Evolutionary conservation across 2,888 invertebrate species (phyloP), one percentile per base, ranked within the genome.

Genomic region (Lithophane ornitopus): DNA sequence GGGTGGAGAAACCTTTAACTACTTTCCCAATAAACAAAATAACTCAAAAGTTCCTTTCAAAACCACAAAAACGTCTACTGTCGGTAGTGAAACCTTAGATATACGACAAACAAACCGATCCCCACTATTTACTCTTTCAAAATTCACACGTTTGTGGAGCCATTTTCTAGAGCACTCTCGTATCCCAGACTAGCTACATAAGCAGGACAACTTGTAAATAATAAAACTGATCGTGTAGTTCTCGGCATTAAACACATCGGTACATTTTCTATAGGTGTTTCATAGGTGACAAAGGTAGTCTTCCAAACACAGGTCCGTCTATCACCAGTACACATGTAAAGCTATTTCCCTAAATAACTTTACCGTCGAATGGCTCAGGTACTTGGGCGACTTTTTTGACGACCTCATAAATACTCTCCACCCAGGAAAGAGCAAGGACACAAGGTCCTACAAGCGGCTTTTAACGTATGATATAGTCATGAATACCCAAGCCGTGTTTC

Each of bases 201-300:
- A 69, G 19, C 41, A 65, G 34, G 3, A 49, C 9, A 58, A 82
- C 19, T 1, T 16, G 34, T 76, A 81, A 76, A 81, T 70, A 80
- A 69, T 82, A 26, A 49, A 76, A 34, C 9, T 61, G 7, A 58
- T 19, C 9, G 22, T 4, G 7, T 34, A 16, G 14, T 76, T 49
- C 6, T 52, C 16, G 52, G 12, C 8, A 41, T 12, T 16, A 22
- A 22, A 28, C 14, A 14, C n/a, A 1, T 1, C 0, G 34, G n/a
- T 16, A n/a, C 6, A 19, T 69, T 68, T 68, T 69, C 4, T 12
- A 34, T 22, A 34, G 3, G 9, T 6, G 12, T 46, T 52, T 56
- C 74, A 46, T 26, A 46, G 22, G 39, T 46, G 26, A n/a, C n/a
- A 49, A 49, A 28, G 14, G 49, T 49, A n/a, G 2, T 26, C 9